Evolutionary conservation across 2,888 invertebrate genomes (phyloP).

Genomic region (Temnothorax ravouxi): DNA sequence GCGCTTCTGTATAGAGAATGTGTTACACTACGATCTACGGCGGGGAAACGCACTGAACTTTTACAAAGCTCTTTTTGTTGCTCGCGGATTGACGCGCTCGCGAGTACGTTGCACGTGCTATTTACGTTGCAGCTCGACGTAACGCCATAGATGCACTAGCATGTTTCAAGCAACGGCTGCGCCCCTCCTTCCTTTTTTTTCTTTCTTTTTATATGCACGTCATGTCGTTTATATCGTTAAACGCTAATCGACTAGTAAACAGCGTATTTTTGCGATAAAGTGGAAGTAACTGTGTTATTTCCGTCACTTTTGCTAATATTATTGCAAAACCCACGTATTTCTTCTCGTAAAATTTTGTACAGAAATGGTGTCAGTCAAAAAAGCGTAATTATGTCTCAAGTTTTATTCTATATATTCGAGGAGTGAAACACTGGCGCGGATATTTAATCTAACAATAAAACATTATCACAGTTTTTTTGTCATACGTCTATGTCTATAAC

Average conservation of each 20-base stretch:
- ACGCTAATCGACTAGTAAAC: slow-evolving; percentile 52
- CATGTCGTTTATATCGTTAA: slow-evolving; percentile 57
- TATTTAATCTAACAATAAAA: background rate
- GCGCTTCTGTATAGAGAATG: slow-evolving; percentile 3
- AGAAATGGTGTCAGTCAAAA: background rate
- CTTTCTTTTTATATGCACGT: slow-evolving; percentile 26
- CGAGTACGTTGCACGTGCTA: slow-evolving; percentile 66
- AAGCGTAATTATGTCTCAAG: background rate
- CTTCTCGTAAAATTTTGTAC: background rate
- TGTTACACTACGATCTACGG: slow-evolving; percentile 26
- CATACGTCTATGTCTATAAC: background rate
- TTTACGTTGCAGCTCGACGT: slow-evolving; percentile 58
- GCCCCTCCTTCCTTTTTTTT: background rate
- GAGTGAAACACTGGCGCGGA: background rate
- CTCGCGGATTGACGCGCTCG: slow-evolving; percentile 49
- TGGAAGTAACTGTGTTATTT: slow-evolving; percentile 13
- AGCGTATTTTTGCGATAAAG: slow-evolving; percentile 34
- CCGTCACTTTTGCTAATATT: background rate
- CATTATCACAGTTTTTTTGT: too few relatives aligned
- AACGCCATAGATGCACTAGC: slow-evolving; percentile 22
- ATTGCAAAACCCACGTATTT: background rate
- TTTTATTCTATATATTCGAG: background rate
- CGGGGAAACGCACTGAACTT: slow-evolving; percentile 35
- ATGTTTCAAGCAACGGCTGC: slow-evolving; percentile 17
- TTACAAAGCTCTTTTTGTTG: slow-evolving; percentile 52